These are phyloP conservation scores for Phalangium opilio DNA, from an alignment of 2,888 invertebrate species.

Conservation along the genomic window DNA sequence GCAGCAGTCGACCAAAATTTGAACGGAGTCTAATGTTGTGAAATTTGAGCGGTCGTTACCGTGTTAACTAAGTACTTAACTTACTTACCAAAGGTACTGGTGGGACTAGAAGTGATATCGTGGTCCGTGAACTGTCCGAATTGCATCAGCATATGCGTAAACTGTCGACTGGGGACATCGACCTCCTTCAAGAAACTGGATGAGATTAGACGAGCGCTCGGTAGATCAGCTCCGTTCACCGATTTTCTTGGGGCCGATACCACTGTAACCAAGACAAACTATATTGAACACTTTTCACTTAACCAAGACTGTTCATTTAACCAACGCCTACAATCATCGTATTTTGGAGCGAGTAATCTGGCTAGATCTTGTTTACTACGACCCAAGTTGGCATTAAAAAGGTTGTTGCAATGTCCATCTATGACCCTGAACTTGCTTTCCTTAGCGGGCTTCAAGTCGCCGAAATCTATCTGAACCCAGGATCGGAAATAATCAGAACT, in stretches of 20 bases:
- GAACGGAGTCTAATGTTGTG: too few relatives aligned
- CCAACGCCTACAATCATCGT: slow-evolving; percentile 31
- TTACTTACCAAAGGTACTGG: slow-evolving; percentile 9
- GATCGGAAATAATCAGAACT: too few relatives aligned
- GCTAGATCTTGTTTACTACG: slow-evolving; percentile 66
- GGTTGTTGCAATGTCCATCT: slow-evolving; percentile 80
- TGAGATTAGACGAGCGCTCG: neutral
- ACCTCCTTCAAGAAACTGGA: slow-evolving; percentile 41
- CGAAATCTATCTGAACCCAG: too few relatives aligned
- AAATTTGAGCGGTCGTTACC: too few relatives aligned
- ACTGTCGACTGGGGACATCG: slow-evolving; percentile 38
- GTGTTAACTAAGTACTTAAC: too few relatives aligned
- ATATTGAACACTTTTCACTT: too few relatives aligned
- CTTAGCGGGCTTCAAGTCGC: too few relatives aligned
- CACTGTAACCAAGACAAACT: neutral
- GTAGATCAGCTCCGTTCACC: neutral
- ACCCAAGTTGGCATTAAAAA: slow-evolving; percentile 58
- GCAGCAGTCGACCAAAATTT: slow-evolving; percentile 21
- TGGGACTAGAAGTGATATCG: slow-evolving; percentile 81
- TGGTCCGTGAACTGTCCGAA: slow-evolving; percentile 86
- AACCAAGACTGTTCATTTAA: too few relatives aligned
- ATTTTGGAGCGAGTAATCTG: slow-evolving; percentile 60
- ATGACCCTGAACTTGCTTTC: slow-evolving; percentile 50
- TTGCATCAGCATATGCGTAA: slow-evolving; percentile 87
- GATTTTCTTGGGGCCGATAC: neutral